These are phyloP conservation scores for Macrochelys suwanniensis DNA, from an alignment of 2,797 vertebrate genomes.

Conservation along the genomic window DNA sequence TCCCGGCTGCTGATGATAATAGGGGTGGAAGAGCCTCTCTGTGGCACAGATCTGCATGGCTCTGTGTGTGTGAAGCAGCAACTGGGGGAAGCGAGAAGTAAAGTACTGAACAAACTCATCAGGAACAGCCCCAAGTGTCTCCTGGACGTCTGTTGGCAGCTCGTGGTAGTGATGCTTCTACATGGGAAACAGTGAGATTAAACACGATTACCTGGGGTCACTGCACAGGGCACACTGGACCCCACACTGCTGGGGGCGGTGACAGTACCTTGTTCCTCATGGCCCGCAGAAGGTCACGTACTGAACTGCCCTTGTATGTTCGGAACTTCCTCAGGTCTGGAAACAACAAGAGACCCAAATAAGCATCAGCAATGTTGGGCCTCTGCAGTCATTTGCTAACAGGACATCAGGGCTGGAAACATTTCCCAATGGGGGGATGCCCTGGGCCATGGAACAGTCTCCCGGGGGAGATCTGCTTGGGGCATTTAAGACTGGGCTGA, in stretches of 20 bases:
- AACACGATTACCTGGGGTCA: background rate
- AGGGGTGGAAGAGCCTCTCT: slow-evolving; percentile 78
- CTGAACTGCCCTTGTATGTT: slow-evolving; percentile 93
- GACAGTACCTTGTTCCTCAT: slow-evolving; percentile 95
- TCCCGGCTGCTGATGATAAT: slow-evolving; percentile 65
- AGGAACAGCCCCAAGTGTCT: slow-evolving; percentile 76
- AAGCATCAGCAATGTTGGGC: too few relatives aligned
- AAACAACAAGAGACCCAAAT: background rate
- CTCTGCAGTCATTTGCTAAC: background rate
- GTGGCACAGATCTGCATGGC: slow-evolving; percentile 78
- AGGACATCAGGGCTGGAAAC: background rate
- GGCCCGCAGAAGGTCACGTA: slow-evolving; percentile 94
- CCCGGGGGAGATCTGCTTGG: background rate
- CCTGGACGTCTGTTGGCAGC: slow-evolving; percentile 71
- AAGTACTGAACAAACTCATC: slow-evolving; percentile 83
- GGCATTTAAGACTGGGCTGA: background rate
- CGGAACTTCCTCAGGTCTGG: slow-evolving; percentile 94
- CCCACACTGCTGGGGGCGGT: rapidly evolving
- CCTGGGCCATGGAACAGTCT: too few relatives aligned
- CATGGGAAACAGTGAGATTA: background rate
- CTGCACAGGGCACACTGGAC: rapidly evolving
- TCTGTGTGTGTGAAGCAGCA: slow-evolving; percentile 82
- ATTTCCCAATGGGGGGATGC: background rate
- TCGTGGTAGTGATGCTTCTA: slow-evolving; percentile 88
- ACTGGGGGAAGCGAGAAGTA: slow-evolving; percentile 81